Evolutionary conservation across 2,888 invertebrate species (phyloP), one percentile per base, ranked within the genome.

Genomic region (Euzophera pinguis): DNA sequence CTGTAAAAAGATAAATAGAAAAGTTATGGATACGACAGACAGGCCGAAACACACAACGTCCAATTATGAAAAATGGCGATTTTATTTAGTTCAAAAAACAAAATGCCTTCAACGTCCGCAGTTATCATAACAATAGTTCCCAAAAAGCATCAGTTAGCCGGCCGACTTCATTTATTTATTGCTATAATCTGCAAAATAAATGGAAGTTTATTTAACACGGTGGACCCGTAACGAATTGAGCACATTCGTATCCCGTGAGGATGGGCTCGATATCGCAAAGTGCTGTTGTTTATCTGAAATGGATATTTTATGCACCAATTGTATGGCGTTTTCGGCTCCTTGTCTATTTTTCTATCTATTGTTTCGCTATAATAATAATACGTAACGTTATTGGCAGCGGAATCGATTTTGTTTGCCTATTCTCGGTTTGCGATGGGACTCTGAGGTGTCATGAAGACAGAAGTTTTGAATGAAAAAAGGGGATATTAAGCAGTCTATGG

Each of bases 221-320:
- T 45, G 35, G 53, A 49, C 47, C 45, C 16, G 60, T 54, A 54
- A 58, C 62, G 62, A 60, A 65, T 62, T 59, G 61, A 56, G 57
- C 57, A 61, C 60, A 59, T 62, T 64, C 56, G 60, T 66, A 68
- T 67, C 67, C 68, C 65, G 60, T 59, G 63, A 64, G 65, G 63
- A 69, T 61, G 60, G 60, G 69, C 69, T 63, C 67, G 65, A 66
- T 67, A 66, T 64, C 63, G 63, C 61, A 67, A 71, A 73, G 67
- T 65, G 63, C 65, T 56, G 63, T 67, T 71, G 69, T 69, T 69
- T 65, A 60, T 54, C 59, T 62, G 61, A 67, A 70, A 71, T 71
- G 69, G 71, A 66, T 67, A 71, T 74, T 71, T 72, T 69, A 73
- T 73, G 65, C 72, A 68, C 67, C 59, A 38, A 52, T 58, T 63